phyloP scores from a whole-genome alignment of 2,113 vertebrate genomes.

The Oreocharis arfaki region DNA sequence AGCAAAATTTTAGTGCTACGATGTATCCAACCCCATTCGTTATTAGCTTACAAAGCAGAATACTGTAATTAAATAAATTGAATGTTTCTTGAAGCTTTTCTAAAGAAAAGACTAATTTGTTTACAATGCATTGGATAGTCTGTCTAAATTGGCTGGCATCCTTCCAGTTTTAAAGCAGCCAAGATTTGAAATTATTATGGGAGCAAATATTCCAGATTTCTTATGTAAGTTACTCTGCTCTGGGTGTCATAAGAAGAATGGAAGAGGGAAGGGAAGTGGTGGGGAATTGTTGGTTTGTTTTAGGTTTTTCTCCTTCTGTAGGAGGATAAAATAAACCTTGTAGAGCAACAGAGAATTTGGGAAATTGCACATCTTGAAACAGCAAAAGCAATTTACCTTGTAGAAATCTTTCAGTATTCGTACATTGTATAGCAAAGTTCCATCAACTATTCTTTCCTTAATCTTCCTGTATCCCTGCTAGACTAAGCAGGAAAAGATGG shows the following conservation, averaged over 20 bases:
- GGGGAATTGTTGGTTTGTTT: neutral
- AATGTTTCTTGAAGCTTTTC: constrained; percentile 44
- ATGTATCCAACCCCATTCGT: neutral
- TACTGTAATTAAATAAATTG: constrained; percentile 59
- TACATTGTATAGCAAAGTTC: neutral
- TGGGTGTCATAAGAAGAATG: neutral
- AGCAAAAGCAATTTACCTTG: neutral
- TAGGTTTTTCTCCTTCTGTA: neutral
- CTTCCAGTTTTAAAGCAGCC: constrained; percentile 5
- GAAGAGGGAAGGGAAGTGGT: neutral
- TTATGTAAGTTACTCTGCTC: neutral
- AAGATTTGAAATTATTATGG: neutral
- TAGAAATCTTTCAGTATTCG: neutral
- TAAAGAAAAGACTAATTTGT: constrained; percentile 40
- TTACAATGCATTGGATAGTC: constrained; percentile 1
- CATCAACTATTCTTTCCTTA: neutral
- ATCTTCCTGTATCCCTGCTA: neutral
- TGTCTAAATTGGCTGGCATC: constrained; percentile 20
- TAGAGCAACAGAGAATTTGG: neutral
- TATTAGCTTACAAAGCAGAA: constrained; percentile 56
- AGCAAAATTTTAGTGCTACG: neutral
- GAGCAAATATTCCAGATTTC: neutral
- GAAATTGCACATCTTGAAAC: neutral
- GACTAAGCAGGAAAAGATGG: neutral
- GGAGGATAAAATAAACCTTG: neutral